These are phyloP conservation scores for Bergia puertoricense DNA, from an alignment of 92 coral and sea anemone genomes.

Conservation along the genomic window DNA sequence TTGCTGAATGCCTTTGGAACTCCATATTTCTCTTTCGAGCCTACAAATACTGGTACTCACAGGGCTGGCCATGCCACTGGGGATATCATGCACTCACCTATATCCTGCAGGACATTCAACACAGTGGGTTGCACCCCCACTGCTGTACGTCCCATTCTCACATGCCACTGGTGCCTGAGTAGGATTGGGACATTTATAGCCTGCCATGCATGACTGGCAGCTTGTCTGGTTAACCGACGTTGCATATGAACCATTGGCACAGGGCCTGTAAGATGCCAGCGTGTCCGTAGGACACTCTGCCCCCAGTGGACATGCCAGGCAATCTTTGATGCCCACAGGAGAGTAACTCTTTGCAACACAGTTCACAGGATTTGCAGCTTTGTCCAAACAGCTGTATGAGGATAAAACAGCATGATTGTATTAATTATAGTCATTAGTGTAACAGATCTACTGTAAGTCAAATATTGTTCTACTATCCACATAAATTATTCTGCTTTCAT, in stretches of 20 bases:
- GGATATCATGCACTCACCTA: conserved; percentile 49
- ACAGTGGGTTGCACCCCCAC: conserved; percentile 68
- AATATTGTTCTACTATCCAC: too few relatives aligned
- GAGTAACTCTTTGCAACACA: conserved; percentile 41
- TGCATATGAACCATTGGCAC: conserved; percentile 20
- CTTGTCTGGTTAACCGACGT: conserved; percentile 40
- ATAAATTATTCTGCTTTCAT: too few relatives aligned
- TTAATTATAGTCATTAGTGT: too few relatives aligned
- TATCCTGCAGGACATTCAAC: conserved; percentile 81
- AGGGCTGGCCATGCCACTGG: too few relatives aligned
- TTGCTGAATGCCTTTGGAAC: too few relatives aligned
- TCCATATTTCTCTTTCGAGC: too few relatives aligned
- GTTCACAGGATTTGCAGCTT: conserved; percentile 44
- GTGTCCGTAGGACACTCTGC: conserved; percentile 31
- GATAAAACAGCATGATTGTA: background rate
- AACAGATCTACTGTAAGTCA: too few relatives aligned
- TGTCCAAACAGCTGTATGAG: conserved; percentile 51
- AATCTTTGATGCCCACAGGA: conserved; percentile 37
- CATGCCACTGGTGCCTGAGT: conserved; percentile 46
- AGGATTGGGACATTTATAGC: conserved; percentile 48
- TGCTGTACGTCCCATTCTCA: conserved; percentile 48
- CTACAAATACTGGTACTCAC: too few relatives aligned
- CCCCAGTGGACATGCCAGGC: conserved; percentile 27
- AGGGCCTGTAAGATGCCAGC: background rate
- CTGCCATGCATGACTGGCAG: conserved; percentile 49